These are phyloP conservation scores for Temnothorax rugatulus DNA, from an alignment of 2,888 invertebrate genomes.

Conservation along the genomic window DNA sequence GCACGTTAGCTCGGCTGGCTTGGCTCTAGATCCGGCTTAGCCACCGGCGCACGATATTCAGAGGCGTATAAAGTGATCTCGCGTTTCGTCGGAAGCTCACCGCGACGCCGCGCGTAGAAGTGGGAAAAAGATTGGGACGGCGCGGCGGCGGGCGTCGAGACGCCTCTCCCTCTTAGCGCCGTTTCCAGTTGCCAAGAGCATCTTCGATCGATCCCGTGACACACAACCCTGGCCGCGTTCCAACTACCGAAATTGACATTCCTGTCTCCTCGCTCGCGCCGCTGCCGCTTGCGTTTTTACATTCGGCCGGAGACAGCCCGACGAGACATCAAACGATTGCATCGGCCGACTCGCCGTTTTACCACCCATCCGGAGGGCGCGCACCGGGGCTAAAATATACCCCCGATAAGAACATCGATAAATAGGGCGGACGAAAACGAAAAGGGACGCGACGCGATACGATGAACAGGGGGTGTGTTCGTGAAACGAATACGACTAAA, in stretches of 20 bases:
- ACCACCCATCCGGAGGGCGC: background rate
- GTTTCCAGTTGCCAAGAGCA: slow-evolving; percentile 62
- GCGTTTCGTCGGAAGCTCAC: background rate
- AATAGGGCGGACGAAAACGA: slow-evolving; percentile 16
- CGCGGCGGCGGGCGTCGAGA: slow-evolving; percentile 36
- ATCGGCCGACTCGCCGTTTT: slow-evolving; percentile 36
- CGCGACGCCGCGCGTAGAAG: slow-evolving; percentile 36
- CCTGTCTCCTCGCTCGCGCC: slow-evolving; percentile 56
- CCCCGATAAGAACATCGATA: slow-evolving; percentile 34
- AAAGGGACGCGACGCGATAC: background rate
- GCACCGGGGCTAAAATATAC: slow-evolving; percentile 5
- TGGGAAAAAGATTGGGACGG: slow-evolving; percentile 45
- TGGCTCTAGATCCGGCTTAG: background rate
- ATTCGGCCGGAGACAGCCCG: slow-evolving; percentile 47
- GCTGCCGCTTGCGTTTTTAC: slow-evolving; percentile 53
- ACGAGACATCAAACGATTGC: slow-evolving; percentile 47
- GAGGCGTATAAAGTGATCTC: slow-evolving; percentile 26
- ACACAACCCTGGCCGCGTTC: slow-evolving; percentile 82
- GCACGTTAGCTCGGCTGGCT: background rate
- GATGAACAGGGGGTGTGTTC: background rate
- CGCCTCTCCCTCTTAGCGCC: slow-evolving; percentile 44
- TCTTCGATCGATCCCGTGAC: slow-evolving; percentile 80
- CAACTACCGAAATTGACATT: slow-evolving; percentile 82
- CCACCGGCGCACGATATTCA: background rate
- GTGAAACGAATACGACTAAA: background rate